These are phyloP conservation scores for Recurvirostra avosetta DNA, from an alignment of 2,113 vertebrate genomes.

Conservation along the genomic window DNA sequence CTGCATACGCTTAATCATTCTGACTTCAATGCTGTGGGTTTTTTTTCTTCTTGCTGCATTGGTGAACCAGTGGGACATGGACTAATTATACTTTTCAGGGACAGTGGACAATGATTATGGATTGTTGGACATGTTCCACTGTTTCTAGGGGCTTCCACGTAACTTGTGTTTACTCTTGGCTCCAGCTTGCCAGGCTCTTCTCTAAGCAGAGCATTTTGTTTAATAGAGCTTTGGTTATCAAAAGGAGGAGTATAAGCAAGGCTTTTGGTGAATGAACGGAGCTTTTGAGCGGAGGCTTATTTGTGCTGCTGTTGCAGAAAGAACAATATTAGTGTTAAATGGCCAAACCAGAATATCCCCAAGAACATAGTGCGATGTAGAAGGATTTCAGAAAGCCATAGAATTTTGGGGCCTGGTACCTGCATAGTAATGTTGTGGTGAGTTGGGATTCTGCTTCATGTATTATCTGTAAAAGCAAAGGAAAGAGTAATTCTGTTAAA, in stretches of 20 bases:
- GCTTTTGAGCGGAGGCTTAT: background rate
- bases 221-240: conserved; percentile 13
- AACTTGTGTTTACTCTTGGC: conserved; percentile 50
- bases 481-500: background rate
- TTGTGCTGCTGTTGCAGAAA: background rate
- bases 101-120: conserved; percentile 43
- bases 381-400: background rate
- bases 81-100: conserved; percentile 52
- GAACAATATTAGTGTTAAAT: background rate
- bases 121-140: conserved; percentile 58
- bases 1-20: background rate
- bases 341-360: background rate
- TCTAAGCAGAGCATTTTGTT: background rate
- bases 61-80: conserved; percentile 12
- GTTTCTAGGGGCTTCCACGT: conserved; percentile 50
- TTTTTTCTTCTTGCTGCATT: background rate
- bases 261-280: background rate
- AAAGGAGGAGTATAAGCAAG: background rate
- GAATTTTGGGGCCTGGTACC: background rate
- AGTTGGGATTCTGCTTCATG: background rate
- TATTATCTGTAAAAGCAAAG: background rate
- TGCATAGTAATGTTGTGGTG: background rate
- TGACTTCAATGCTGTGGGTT: background rate
- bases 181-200: background rate
- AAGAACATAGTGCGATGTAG: background rate